Evolutionary conservation across 2,113 vertebrate genomes (phyloP), one percentile per base, ranked within the genome.

Genomic region (Procapra przewalskii): DNA sequence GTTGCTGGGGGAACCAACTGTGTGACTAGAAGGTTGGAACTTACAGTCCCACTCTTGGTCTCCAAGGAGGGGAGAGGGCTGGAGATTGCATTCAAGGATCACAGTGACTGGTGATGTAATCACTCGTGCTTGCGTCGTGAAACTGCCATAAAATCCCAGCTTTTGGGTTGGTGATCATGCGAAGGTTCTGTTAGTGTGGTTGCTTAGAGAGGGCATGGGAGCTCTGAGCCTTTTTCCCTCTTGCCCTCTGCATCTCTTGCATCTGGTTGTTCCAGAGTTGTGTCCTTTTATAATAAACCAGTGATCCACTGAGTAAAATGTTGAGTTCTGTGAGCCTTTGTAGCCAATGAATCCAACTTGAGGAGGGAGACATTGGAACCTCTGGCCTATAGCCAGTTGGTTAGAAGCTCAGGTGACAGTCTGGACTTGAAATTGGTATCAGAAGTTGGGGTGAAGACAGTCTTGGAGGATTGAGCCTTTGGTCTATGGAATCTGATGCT

Each of bases 51-150:
- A 81, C 13, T 40, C 59, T 21, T 1, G 21, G 27, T 10, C 29
- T 75, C n/a, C 27, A 82, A 17, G 62, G 85, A 75, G 14, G 14
- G 4, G 54, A 92, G 29, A 75, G 43, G 29, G n/a, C 52, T 43
- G 25, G 77, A 77, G 57, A 31, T 31, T 40, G 48, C 55, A 8
- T 77, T 71, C 29, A 16, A 77, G 71, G 36, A 4, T n/a, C 52
- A 7, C 3, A n/a, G 16, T 71, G 52, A 31, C 75, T 29, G 1
- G 29, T 25, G 71, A 87, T 50, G 54, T 67, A 9, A 82, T 67
- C 57, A 50, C 43, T 21, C 19, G 0, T 55, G 60, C 21, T 12
- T 45, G 10, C 0, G 0, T 14, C 23, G 23, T 40, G 71, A 55
- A 55, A 13, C 31, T 13, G 40, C 71, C 25, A 3, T 81, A 25